phyloP scores from a whole-genome alignment of 2,888 invertebrate species.

The Cenopis cana region DNA sequence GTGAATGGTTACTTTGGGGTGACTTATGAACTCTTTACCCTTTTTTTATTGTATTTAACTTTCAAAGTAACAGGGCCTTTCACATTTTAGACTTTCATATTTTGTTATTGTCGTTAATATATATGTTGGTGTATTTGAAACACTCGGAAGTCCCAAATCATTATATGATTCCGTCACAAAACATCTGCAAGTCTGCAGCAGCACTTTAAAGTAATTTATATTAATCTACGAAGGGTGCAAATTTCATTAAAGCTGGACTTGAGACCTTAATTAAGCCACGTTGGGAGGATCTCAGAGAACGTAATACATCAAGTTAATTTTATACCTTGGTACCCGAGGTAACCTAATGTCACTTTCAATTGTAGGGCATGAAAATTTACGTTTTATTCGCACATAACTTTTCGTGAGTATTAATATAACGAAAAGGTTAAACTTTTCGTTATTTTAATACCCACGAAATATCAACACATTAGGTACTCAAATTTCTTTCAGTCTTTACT shows the following conservation, averaged over 20 bases:
- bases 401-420: too few species aligned
- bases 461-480: background rate
- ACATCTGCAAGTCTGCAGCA: slow-evolving; percentile 5
- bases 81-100: background rate
- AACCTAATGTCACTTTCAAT: slow-evolving; percentile 26
- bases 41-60: background rate
- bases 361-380: slow-evolving; percentile 19
- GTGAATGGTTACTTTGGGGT: slow-evolving; percentile 25
- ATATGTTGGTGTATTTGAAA: background rate
- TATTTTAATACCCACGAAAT: background rate
- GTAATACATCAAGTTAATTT: slow-evolving; percentile 42
- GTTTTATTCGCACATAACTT: slow-evolving; percentile 21
- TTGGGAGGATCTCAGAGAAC: slow-evolving; percentile 19
- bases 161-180: slow-evolving; percentile 1
- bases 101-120: background rate
- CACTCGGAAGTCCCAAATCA: background rate
- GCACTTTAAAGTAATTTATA: slow-evolving; percentile 36
- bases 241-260: slow-evolving; percentile 61
- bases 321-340: slow-evolving; percentile 28
- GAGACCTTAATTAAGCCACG: slow-evolving; percentile 24
- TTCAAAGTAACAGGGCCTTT: background rate
- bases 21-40: slow-evolving; percentile 21
- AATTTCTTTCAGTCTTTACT: background rate
- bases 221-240: slow-evolving; percentile 53
- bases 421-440: background rate